A percentile compares a stretch with the other conserved stretches of the same genome.
These are phyloP conservation scores for Dendrocincla fuliginosa DNA, from an alignment of 2,797 vertebrate species.

Conservation along the genomic window DNA sequence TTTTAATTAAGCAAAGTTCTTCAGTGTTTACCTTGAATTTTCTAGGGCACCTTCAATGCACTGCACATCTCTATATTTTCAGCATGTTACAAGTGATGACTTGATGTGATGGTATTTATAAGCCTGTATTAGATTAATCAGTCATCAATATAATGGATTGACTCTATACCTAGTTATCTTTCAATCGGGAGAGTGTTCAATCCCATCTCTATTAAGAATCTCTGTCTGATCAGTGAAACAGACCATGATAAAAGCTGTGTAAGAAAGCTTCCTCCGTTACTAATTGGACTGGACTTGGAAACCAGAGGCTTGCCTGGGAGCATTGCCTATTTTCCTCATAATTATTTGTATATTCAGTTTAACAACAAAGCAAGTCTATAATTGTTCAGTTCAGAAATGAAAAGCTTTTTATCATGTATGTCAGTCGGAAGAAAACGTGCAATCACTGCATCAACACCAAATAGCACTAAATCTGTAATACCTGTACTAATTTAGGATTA, in stretches of 20 bases:
- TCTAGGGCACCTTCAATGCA: background rate
- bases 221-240: conserved; percentile 22
- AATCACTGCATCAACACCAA: background rate
- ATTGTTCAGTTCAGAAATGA: conserved; percentile 29
- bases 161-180: background rate
- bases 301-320: conserved; percentile 41
- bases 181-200: background rate
- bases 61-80: background rate
- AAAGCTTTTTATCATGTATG: background rate
- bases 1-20: background rate
- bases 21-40: background rate
- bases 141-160: background rate
- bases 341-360: conserved; percentile 56
- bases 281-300: conserved; percentile 53
- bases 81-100: background rate
- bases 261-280: conserved; percentile 33
- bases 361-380: conserved; percentile 38
- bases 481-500: conserved; percentile 8
- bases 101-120: background rate
- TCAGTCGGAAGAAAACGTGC: background rate
- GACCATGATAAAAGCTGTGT: conserved; percentile 7
- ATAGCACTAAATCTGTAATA: background rate
- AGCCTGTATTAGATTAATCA: background rate
- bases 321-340: conserved; percentile 49
- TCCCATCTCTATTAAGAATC: background rate